These are phyloP conservation scores for Eupithecia dodoneata DNA, from an alignment of 2,888 invertebrate species.

Conservation along the genomic window DNA sequence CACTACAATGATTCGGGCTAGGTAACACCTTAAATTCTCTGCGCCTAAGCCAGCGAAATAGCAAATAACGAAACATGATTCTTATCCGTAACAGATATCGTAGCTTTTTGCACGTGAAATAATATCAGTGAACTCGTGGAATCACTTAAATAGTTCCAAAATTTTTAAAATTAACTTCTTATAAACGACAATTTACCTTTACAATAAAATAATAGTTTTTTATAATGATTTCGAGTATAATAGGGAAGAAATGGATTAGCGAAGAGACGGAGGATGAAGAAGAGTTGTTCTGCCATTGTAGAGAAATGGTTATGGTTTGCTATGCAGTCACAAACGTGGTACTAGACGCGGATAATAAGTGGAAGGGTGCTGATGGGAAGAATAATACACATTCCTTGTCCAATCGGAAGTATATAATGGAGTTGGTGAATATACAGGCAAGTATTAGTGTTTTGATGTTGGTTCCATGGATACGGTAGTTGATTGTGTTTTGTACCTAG, in stretches of 20 bases:
- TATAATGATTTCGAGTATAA: constrained; percentile 62
- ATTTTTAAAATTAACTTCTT: background rate
- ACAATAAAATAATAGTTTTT: background rate
- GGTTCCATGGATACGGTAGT: constrained; percentile 5
- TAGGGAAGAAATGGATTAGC: constrained; percentile 82
- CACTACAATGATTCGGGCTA: constrained; percentile 63
- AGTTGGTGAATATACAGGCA: constrained; percentile 81
- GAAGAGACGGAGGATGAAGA: constrained; percentile 80
- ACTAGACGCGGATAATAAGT: constrained; percentile 78
- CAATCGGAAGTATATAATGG: constrained; percentile 78
- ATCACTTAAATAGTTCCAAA: background rate
- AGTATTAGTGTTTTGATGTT: constrained; percentile 21
- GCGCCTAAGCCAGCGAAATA: background rate
- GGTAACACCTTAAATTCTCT: constrained; percentile 43
- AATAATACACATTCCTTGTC: constrained; percentile 63
- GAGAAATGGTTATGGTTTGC: constrained; percentile 79
- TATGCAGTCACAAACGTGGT: constrained; percentile 75
- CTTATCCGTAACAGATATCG: background rate
- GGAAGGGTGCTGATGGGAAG: constrained; percentile 67
- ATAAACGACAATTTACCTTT: background rate
- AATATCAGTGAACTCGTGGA: background rate
- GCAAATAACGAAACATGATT: background rate
- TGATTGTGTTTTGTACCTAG: background rate
- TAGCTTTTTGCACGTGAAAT: constrained; percentile 3
- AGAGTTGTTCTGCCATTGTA: constrained; percentile 78